Base-by-base conservation (phyloP, 2,888 invertebrate species). In the Thecophora atra region DNA sequence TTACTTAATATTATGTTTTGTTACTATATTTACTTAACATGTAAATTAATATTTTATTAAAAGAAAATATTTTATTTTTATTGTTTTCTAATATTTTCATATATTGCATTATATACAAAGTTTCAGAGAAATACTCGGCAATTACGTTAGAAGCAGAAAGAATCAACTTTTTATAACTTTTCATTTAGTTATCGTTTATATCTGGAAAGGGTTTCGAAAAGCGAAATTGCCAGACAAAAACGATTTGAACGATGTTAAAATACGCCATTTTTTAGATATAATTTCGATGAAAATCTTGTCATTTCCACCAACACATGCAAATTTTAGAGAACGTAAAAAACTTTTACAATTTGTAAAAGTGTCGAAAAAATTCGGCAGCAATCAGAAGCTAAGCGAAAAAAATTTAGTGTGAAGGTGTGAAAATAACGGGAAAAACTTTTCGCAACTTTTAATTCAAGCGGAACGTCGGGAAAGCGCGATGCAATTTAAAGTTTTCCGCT, bases 381-480 rank as follows among this genome's bases (percentile, higher is more conserved):
- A 37, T 74, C 64, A 75, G 26, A 58, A n/a, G n/a, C 17, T n/a
- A 28, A 74, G 72, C 71, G 67, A 70, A 63, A 72, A 67, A 71
- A 73, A 58, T 52, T 63, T 28, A 28, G 15, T 58, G 17, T 4
- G 28, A 73, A 68, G 71, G 73, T 68, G 66, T 26, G 70, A 73
- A 65, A 63, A 67, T 63, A 68, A 67, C 17, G 19, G 51, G 24
- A 74, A 71, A 74, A 71, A 72, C 75, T 72, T 75, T 66, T 76
- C 76, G 17, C 19, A 69, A 63, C 63, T 70, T 70, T 63, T 63
- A 70, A 70, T 70, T 70, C 58, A 69, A 69, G 68, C 44, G 28
- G 8, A 67, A 67, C 56, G 54, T 56, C 67, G 42, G 26, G 56
- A 56, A 67, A 56, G 67, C 60, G 60, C 28, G 68, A 47, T 60